Base-by-base conservation (phyloP, 2,888 invertebrate species). In the Diabrotica balteata region DNA sequence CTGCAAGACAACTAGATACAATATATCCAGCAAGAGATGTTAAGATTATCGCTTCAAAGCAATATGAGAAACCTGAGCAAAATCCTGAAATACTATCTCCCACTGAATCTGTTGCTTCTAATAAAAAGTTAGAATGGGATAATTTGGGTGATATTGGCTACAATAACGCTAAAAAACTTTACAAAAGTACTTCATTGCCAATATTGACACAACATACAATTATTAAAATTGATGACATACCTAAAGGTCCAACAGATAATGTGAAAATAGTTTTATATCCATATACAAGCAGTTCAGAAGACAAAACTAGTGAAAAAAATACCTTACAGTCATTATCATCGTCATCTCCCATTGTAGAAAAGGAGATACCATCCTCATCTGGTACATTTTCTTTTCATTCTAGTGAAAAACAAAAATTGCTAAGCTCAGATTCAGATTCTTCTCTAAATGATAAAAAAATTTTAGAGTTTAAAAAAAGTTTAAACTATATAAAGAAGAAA, bases 81-180 rank as follows among this genome's bases (percentile, higher is more conserved):
- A 59, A 68, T 9, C 68, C 67, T 58, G 69, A 69, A 50, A 32
- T 32, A 5, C 63, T 87, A 42, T 92, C 93, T 7, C 93, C 94
- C 1, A 89, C 92, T 17, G 93, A 93, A 71, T 91, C 92, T 78
- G 83, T 91, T 0, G 89, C 91, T 60, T 91, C 92, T 0, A 90
- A 89, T 77, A 88, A 90, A 61, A 91, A 91, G 71, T 84, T 95
- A 3, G 95, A 95, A 85, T 95, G 95, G 95, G 95, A 95, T 80
- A 94, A 93, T 49, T 89, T 94, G 42, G 95, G 93, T 0, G 95
- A 95, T 84, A 93, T 95, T 54, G 95, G 95, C 0, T 95, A 94
- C 82, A 76, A 75, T 61, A 82, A 82, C 64, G 77, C 85, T 57
- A 75, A 73, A 63, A 79, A 52, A 51, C 68, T 81, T 43, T 78